Evolutionary conservation across 2,113 vertebrate genomes (phyloP).

Genomic region (Cervus canadensis): DNA sequence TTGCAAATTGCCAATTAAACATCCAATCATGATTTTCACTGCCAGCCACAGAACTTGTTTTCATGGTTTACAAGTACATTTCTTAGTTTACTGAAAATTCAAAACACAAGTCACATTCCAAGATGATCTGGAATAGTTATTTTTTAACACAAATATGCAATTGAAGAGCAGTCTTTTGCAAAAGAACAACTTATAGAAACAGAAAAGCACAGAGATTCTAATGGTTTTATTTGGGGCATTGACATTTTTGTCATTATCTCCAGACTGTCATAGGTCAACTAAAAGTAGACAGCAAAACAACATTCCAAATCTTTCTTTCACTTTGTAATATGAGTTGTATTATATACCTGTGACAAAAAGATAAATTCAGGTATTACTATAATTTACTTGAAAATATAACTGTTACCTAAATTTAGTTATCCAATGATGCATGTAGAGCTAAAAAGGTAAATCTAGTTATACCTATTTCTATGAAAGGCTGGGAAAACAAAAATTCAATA

Average conservation of each 20-base stretch:
- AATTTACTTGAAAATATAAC: conserved; percentile 12
- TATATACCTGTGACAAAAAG: conserved; percentile 13
- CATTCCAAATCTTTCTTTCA: not conserved
- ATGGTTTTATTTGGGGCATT: conserved; percentile 19
- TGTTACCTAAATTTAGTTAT: conserved; percentile 10
- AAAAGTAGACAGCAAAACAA: not conserved
- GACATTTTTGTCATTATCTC: conserved; percentile 37
- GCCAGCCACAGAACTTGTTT: not conserved
- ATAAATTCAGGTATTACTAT: not conserved
- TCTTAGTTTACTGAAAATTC: conserved; percentile 31
- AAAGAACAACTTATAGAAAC: not conserved
- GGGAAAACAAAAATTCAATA: conserved; percentile 23
- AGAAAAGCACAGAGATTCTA: conserved; percentile 7
- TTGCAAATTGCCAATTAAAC: conserved; percentile 11
- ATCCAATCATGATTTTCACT: conserved; percentile 12
- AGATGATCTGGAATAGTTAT: not conserved
- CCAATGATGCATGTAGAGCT: not conserved
- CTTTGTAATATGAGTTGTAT: not conserved
- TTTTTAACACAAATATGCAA: conserved; percentile 8
- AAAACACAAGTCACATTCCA: conserved; percentile 26
- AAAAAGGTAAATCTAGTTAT: conserved; percentile 14
- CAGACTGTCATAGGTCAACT: not conserved
- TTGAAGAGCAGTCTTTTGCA: conserved; percentile 16
- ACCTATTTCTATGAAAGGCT: not conserved
- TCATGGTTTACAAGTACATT: not conserved